Evolutionary conservation across 2,888 invertebrate species (phyloP), one percentile per base, ranked within the genome.

Genomic region (Folsomia manolachei): DNA sequence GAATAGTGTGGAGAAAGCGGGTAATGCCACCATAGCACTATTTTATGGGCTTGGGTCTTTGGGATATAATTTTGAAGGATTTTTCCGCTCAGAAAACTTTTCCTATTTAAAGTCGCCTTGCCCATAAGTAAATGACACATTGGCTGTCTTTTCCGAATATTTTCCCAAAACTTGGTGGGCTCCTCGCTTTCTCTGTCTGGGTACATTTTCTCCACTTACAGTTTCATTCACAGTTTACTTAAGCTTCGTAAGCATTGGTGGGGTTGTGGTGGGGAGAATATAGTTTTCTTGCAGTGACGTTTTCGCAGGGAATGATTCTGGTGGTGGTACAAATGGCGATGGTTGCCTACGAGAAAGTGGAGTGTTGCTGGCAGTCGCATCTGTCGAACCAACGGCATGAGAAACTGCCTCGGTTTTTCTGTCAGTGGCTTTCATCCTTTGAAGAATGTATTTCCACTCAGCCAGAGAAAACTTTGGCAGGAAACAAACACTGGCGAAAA

Each of bases 31-130:
- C n/a, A n/a, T n/a, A n/a, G 62, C 23, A 62, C 4, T 63, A 63
- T 71, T 75, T 75, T 75, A 75, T 74, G 69, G n/a, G n/a, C n/a
- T n/a, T n/a, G n/a, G n/a, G n/a, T 71, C 69, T 65, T 66, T 56
- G 62, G 70, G 73, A 73, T 71, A 71, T 73, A 75, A 75, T 73
- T 74, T 75, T 75, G 69, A 73, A 69, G 69, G 73, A 73, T 71
- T 74, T 73, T 70, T 65, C 66, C 61, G 19, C 27, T 27, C 27
- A 19, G 24, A 75, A n/a, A 75, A 73, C 70, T 75, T 75, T 75
- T 73, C 63, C 73, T 73, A 73, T 75, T 75, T 73, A 73, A 75
- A 72, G 70, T 67, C 56, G 26, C 67, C 60, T 67, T 53, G 21
- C 39, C 19, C 39, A 67, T 65, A 73, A 65, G 71, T 71, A 72